These are phyloP conservation scores for Gnathonemus echidnorhynchus DNA, from an alignment of 2,113 vertebrate species.

Conservation along the genomic window DNA sequence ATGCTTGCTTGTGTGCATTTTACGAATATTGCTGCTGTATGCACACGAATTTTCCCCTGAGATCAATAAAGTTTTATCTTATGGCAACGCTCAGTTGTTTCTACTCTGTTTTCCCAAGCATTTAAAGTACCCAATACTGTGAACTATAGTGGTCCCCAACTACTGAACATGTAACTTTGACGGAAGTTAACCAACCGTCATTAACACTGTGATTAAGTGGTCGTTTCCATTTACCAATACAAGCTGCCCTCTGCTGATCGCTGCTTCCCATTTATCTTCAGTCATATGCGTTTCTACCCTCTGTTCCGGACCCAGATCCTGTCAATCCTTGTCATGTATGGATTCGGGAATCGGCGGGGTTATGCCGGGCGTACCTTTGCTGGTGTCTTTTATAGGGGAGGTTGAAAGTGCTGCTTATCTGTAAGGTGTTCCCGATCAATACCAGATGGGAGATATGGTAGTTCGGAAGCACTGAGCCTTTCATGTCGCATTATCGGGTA, in stretches of 20 bases:
- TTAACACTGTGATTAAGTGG: neutral
- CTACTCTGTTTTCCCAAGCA: neutral
- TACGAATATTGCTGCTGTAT: neutral
- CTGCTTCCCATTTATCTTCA: neutral
- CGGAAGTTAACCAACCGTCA: neutral
- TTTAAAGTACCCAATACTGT: neutral
- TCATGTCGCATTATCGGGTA: neutral
- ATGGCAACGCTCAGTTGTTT: neutral
- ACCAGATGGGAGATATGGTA: conserved; percentile 1
- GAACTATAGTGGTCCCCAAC: neutral
- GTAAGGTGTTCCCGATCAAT: conserved; percentile 9
- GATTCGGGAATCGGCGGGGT: neutral
- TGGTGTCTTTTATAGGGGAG: neutral
- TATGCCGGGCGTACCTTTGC: neutral
- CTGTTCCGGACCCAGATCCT: neutral
- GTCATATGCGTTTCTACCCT: neutral
- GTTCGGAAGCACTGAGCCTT: neutral
- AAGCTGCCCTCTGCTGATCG: neutral
- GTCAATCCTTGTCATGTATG: neutral
- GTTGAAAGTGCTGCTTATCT: neutral
- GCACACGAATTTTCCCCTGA: neutral
- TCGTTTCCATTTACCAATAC: neutral
- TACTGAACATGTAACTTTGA: neutral
- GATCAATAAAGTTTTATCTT: neutral
- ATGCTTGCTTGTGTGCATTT: neutral